A percentile compares a stretch with the other conserved stretches of the same genome.
Evolutionary conservation across 1,140 invertebrate genomes (phyloP).

Genomic region (Drosophila punjabiensis): DNA sequence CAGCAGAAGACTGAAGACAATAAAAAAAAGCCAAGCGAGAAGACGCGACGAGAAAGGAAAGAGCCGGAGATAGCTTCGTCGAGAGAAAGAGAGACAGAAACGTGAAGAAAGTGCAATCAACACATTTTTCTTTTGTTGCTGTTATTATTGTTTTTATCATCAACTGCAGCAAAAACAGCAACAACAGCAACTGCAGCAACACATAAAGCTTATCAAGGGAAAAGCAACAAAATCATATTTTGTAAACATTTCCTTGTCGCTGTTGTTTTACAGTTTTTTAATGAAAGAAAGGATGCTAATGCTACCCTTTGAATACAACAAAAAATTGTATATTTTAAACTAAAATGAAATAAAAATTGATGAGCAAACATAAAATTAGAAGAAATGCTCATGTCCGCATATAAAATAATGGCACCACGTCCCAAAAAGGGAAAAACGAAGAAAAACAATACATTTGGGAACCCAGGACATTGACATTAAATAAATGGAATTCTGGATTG

Average conservation of each 20-base stretch:
- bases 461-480: slow-evolving; percentile 32
- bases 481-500: slow-evolving; percentile 20
- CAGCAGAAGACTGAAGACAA: slow-evolving; percentile 20
- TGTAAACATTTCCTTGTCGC: slow-evolving; percentile 58
- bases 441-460: slow-evolving; percentile 8
- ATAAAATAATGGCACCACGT: slow-evolving; percentile 10
- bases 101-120: slow-evolving; percentile 57
- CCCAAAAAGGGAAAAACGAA: background rate
- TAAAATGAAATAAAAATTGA: slow-evolving; percentile 16
- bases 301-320: background rate
- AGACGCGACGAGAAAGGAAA: slow-evolving; percentile 12
- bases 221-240: slow-evolving; percentile 15
- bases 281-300: background rate
- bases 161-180: slow-evolving; percentile 4
- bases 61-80: slow-evolving; percentile 30
- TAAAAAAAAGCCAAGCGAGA: slow-evolving; percentile 32
- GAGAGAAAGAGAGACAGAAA: slow-evolving; percentile 25
- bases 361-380: slow-evolving; percentile 26
- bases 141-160: slow-evolving; percentile 18
- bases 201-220: slow-evolving; percentile 47
- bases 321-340: background rate
- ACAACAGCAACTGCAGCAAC: background rate
- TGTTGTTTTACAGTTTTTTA: slow-evolving; percentile 15
- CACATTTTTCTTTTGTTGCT: slow-evolving; percentile 34
- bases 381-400: slow-evolving; percentile 8